Conservation (phyloP, 2,113 vertebrate genomes). For the Myrmecobius fasciatus region DNA sequence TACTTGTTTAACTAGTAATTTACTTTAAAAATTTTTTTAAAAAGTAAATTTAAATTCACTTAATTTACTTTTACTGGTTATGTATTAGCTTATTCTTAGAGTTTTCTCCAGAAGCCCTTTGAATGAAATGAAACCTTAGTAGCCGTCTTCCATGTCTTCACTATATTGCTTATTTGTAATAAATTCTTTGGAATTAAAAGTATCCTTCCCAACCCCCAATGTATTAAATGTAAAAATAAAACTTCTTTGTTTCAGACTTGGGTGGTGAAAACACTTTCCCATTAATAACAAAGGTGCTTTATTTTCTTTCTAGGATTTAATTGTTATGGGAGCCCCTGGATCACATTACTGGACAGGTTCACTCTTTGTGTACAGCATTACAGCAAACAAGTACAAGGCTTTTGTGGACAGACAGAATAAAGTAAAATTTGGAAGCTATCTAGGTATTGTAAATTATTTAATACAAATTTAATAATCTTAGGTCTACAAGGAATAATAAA, state of each 20-base stretch:
- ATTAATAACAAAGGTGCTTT: constrained; percentile 39
- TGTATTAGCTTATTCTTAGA: neutral
- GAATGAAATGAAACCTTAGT: neutral
- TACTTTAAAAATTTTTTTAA: too few species aligned
- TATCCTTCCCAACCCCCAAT: neutral
- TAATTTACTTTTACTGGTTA: too few species aligned
- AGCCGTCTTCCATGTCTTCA: neutral
- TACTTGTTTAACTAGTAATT: too few species aligned
- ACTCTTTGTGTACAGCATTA: constrained; percentile 91
- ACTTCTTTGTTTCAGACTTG: constrained; percentile 1
- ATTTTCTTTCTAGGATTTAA: constrained; percentile 89
- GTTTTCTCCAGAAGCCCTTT: constrained; percentile 30
- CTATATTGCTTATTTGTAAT: neutral
- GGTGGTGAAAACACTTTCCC: constrained; percentile 15
- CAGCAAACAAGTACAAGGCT: constrained; percentile 83
- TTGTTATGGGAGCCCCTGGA: constrained; percentile 96
- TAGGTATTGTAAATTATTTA: constrained; percentile 86
- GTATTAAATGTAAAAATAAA: constrained; percentile 22
- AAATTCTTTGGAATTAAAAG: constrained; percentile 4
- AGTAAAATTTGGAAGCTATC: constrained; percentile 94
- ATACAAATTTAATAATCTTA: constrained; percentile 3
- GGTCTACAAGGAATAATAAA: constrained; percentile 10
- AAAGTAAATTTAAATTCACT: too few species aligned
- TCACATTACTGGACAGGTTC: constrained; percentile 95
- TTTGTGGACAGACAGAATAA: constrained; percentile 85